Evolutionary conservation across 2,797 vertebrate genomes (phyloP), one percentile per base, ranked within the genome.

Genomic region (Micrastur ruficollis): DNA sequence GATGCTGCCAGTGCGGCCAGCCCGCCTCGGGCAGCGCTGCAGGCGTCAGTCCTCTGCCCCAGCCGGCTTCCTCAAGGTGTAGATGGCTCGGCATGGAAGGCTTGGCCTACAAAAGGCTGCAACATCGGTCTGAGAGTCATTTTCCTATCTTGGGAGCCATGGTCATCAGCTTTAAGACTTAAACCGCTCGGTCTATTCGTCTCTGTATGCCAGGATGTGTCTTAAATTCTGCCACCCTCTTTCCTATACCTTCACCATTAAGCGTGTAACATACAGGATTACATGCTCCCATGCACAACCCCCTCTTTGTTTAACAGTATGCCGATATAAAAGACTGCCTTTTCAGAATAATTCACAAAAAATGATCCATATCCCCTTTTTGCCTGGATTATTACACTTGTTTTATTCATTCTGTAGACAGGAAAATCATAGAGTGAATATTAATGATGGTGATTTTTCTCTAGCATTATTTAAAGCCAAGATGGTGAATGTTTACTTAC

Each of bases 1-100:
- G 18, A 4, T 2, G 36, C 32, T 22, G 32, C 31, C 14, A 5
- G 20, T 5, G 36, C 6, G 2, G 14, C 34, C 14, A 20, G 13
- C 5, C 32, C 1, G 0, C 2, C 17, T 5, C 47, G 3, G 17
- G 5, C 27, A 17, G 3, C 4, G 44, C 65, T 13, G 52, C 36
- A 11, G 66, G 3, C 4, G 0, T 9, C 12, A 19, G 14, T 14
- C 25, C 31, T 29, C 55, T 2, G 18, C 52, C 50, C 23, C 50
- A 14, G 0, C 0, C 0, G n/a, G 19, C 27, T 61, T 20, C 58
- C 20, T n/a, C 70, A 22, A 1, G 20, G 46, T 14, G 3, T 3
- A 5, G 31, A 8, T 11, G 15, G 70, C 20, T 12, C 3, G 1
- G 12, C 12, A 17, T 0, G 6, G 53, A 49, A 59, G 34, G 12